These are phyloP conservation scores for Drosophila mettleri DNA, from an alignment of 2,888 invertebrate species.

Conservation along the genomic window DNA sequence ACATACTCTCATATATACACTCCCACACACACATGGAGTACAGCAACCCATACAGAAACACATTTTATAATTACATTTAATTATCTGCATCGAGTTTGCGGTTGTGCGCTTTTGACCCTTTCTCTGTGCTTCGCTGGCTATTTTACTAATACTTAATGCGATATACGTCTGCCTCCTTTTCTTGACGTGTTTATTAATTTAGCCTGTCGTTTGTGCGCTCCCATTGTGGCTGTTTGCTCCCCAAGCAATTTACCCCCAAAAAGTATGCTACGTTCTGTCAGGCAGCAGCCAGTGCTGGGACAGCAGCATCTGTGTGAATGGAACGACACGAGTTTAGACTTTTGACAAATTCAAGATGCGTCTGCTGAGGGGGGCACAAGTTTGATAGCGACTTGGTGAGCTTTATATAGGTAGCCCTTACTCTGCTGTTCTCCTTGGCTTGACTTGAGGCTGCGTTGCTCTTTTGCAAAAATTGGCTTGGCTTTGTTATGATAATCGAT, in stretches of 20 bases:
- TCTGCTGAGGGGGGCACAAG: constrained; percentile 7
- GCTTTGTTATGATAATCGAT: constrained; percentile 14
- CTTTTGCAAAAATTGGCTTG: neutral
- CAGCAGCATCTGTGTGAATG: constrained; percentile 5
- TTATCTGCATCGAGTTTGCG: constrained; percentile 75
- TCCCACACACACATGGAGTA: constrained; percentile 10
- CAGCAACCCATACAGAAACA: constrained; percentile 39
- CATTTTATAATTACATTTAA: constrained; percentile 78
- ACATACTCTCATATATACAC: constrained; percentile 29
- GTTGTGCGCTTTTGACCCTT: constrained; percentile 22
- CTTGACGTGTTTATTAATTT: constrained; percentile 66
- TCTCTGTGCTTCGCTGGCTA: constrained; percentile 9
- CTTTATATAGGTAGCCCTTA: neutral
- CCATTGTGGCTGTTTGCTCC: constrained; percentile 19
- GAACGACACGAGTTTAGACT: constrained; percentile 7
- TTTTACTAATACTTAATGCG: constrained; percentile 13
- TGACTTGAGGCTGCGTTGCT: neutral
- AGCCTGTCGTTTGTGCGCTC: constrained; percentile 37
- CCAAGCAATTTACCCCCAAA: constrained; percentile 37
- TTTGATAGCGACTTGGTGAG: neutral
- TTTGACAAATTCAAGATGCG: constrained; percentile 34
- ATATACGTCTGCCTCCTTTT: constrained; percentile 3
- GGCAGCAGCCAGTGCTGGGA: constrained; percentile 36
- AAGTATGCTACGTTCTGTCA: constrained; percentile 57
- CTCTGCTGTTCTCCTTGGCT: constrained; percentile 16